Base-by-base conservation (phyloP, 2,888 invertebrate genomes). In the Eupithecia subumbrata region DNA sequence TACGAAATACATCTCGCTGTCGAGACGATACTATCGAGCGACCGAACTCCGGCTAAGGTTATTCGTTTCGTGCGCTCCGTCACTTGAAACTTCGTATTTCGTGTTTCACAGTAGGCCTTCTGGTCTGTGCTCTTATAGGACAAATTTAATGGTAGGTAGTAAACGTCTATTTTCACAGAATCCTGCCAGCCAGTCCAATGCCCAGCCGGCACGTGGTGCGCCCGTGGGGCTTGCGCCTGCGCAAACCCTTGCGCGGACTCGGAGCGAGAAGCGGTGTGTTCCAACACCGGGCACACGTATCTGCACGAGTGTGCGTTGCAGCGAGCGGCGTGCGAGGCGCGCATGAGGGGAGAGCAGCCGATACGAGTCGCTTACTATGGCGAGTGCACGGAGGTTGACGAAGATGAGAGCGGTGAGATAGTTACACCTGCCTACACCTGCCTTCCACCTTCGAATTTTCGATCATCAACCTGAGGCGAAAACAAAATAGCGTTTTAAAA, bases 211-310 rank as follows among this genome's bases (percentile, higher is more conserved):
- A 97, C 97, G 56, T 96, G 96, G 86, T 98, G 98, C 89, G 97
- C 97, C 79, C 97, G 97, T 60, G 98, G 98, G 3, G 95, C 96
- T 66, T 98, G 98, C 92, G 96, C 98, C 14, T 98, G 98, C 89
- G 97, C 97, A 1, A 96, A 96, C 72, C 95, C 96, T 79, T 98
- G 98, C 92, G 95, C 96, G 1, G 96, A 95, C 73, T 95, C 95
- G 16, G 95, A 95, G 16, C 95, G 95, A 37, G 97, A 97, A 84
- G 96, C 97, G 4, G 97, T 98, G 25, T 98, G 98, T 89, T 97
- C 97, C 66, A 97, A 96, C 86, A 96, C 97, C 85, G 96, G 96
- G 82, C 95, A 96, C 80, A 98, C 97, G 5, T 98, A 97, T 91
- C 92, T 95, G 79, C 98, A 97, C 90, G 97, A 98, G 90, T 98